A percentile compares a stretch with the other conserved stretches of the same genome.
Conservation (phyloP, 1,140 invertebrate species). For the Cylas formicarius region DNA sequence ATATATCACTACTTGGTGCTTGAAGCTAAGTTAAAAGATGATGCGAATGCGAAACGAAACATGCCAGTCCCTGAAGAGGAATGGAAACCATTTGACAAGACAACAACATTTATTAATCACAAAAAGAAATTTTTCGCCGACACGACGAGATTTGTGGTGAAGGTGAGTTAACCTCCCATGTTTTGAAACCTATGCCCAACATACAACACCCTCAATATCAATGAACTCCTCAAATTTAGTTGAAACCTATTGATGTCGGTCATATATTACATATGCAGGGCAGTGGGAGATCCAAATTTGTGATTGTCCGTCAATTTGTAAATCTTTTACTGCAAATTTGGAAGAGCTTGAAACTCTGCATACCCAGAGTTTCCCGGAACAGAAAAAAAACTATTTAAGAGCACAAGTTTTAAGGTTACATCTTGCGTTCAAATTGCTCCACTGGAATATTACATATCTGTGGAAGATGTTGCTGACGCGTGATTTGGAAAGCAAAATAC, state of each 20-base stretch:
- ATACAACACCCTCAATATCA: conserved; percentile 46
- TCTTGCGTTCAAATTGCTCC: conserved; percentile 68
- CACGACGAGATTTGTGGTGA: conserved; percentile 17
- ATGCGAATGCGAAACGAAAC: too few relatives aligned
- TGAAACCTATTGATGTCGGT: conserved; percentile 57
- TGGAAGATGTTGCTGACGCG: conserved; percentile 49
- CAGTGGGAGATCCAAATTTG: conserved; percentile 55
- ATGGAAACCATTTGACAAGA: conserved; percentile 24
- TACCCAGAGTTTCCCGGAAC: conserved; percentile 72
- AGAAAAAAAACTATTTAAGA: conserved; percentile 75
- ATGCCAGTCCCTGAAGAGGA: conserved; percentile 44
- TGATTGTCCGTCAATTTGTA: too few relatives aligned
- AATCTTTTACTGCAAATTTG: conserved; percentile 63
- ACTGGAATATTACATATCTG: conserved; percentile 59
- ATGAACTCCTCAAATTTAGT: conserved; percentile 47
- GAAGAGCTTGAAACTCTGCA: conserved; percentile 54
- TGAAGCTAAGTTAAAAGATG: conserved; percentile 58
- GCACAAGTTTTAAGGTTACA: conserved; percentile 72
- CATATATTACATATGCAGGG: conserved; percentile 66
- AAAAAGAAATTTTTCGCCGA: too few relatives aligned
- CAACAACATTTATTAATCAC: conserved; percentile 35
- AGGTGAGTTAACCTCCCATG: too few relatives aligned
- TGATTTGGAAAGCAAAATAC: too few relatives aligned
- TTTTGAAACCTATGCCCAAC: conserved; percentile 19
- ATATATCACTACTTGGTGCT: conserved; percentile 72